phyloP scores from a whole-genome alignment of 2,797 vertebrate species.

The Helicolenus hilgendorfi region DNA sequence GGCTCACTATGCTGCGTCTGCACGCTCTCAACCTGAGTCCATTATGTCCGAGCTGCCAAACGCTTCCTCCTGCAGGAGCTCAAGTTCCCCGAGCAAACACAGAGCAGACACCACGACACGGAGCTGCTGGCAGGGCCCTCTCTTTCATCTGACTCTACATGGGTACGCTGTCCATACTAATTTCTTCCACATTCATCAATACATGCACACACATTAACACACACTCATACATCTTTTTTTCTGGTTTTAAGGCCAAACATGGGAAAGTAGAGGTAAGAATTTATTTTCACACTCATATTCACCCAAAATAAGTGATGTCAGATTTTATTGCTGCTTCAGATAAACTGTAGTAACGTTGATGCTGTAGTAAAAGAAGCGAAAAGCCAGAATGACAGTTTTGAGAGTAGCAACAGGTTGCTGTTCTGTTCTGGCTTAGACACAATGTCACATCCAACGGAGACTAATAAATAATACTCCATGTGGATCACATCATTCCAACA shows the following conservation, averaged over 20 bases:
- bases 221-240: not conserved
- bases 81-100: conserved; percentile 26
- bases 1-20: conserved; percentile 45
- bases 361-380: not conserved
- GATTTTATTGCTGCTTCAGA: not conserved
- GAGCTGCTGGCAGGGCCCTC: conserved; percentile 8
- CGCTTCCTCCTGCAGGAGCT: conserved; percentile 54
- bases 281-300: not conserved
- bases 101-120: conserved; percentile 33
- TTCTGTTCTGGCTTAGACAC: not conserved
- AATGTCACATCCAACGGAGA: not conserved
- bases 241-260: not conserved
- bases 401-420: not conserved
- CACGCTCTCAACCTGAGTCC: conserved; percentile 44
- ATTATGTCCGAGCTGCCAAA: conserved; percentile 62
- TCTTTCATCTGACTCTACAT: conserved; percentile 2
- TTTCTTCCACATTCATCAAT: not conserved
- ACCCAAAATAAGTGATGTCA: not conserved
- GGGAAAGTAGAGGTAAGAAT: not conserved
- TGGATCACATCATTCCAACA: not conserved
- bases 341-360: not conserved
- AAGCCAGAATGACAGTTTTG: not conserved
- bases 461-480: not conserved
- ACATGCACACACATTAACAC: not conserved
- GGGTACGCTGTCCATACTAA: not conserved